Base-by-base conservation (phyloP, 2,888 invertebrate species). In the Halocaridina rubra region DNA sequence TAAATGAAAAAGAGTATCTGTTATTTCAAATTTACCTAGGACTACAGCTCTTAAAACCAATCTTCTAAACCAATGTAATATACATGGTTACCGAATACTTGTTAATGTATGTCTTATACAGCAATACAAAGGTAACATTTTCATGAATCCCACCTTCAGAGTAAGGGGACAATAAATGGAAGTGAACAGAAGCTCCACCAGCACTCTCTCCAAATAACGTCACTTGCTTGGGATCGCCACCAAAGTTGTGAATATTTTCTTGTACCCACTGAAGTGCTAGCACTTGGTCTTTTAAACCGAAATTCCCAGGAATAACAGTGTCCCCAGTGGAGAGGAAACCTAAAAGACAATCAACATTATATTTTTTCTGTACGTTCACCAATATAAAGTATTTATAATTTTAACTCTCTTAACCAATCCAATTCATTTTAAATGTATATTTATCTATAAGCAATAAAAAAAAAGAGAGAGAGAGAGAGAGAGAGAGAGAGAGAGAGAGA, bases 301-400 rank as follows among this genome's bases (percentile, higher is more conserved):
- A 77, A 46, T 82, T 82, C 7, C 81, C 82, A 8, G 82, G 82
- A n/a, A 82, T 82, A 7, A 82, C 77, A 4, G 24, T 10, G 30
- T 82, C 82, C 29, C 77, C 82, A 3, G 82, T 82, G n/a, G 82
- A 82, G 16, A 82, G 32, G 33, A 82, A 82, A 67, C 82, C 82
- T 82, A 57, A 22, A 24, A 22, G 22, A 8, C 0, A 19, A 53
- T n/a, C n/a, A n/a, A n/a, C n/a, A n/a, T n/a, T n/a, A n/a, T n/a
- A n/a, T n/a, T n/a, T n/a, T n/a, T n/a, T n/a, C n/a, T n/a, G n/a
- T n/a, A n/a, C n/a, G n/a, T n/a, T n/a, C n/a, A n/a, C n/a, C n/a
- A n/a, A n/a, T n/a, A n/a, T n/a, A n/a, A n/a, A n/a, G n/a, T n/a
- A n/a, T n/a, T n/a, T n/a, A n/a, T n/a, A n/a, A n/a, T n/a, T n/a